A percentile compares a stretch with the other conserved stretches of the same genome.
These are phyloP conservation scores for Ctenodactylus gundi DNA, from an alignment of 2,113 vertebrate species.

Conservation along the genomic window DNA sequence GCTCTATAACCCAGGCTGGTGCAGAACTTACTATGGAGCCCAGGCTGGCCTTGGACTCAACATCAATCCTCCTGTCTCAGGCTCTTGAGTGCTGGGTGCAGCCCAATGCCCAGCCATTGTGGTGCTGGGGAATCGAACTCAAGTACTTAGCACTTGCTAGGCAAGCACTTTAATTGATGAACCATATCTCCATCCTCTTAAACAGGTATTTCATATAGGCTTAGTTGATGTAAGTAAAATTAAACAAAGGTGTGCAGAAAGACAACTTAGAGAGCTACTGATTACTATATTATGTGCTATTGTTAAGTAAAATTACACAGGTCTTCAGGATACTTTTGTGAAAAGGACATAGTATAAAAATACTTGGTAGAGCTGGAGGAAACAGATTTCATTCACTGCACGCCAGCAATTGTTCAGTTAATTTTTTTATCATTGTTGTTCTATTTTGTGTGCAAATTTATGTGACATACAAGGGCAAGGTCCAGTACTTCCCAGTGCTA, in stretches of 20 bases:
- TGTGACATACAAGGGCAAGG: neutral
- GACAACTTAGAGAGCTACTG: neutral
- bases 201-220: constrained; percentile 5
- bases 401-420: neutral
- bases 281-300: neutral
- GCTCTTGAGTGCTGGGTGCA: too few relatives aligned
- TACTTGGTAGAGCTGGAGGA: neutral
- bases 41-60: too few relatives aligned
- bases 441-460: constrained; percentile 38
- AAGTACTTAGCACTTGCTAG: too few relatives aligned
- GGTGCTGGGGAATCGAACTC: too few relatives aligned
- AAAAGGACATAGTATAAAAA: neutral
- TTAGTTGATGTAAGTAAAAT: constrained; percentile 39
- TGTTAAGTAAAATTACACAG: neutral
- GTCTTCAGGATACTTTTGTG: neutral
- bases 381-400: neutral
- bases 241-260: constrained; percentile 44
- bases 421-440: too few relatives aligned
- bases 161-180: too few relatives aligned
- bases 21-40: too few relatives aligned
- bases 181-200: too few relatives aligned
- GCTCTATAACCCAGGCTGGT: too few relatives aligned
- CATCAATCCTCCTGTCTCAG: too few relatives aligned
- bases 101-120: too few relatives aligned
- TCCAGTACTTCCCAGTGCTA: neutral